Evolutionary conservation across 92 coral and sea anemone genomes (phyloP).

Genomic region (Epizoanthus illoricatus): DNA sequence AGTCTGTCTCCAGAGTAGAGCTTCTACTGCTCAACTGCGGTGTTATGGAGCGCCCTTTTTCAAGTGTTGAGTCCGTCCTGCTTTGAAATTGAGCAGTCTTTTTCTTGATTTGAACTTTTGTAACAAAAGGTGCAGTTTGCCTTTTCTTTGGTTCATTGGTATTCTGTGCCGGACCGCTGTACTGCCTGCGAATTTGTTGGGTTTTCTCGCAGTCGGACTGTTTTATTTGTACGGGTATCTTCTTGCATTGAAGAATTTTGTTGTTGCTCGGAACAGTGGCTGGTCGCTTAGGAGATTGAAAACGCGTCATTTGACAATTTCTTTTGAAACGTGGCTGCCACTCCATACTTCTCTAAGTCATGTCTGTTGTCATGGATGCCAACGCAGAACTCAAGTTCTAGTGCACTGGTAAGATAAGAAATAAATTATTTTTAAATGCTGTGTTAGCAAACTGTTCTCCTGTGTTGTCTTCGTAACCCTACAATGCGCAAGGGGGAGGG

Average conservation of each 20-base stretch:
- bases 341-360: conserved; percentile 40
- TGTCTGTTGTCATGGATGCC: conserved; percentile 27
- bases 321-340: conserved; percentile 45
- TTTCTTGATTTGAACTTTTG: conserved; percentile 73
- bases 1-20: background rate
- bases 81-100: background rate
- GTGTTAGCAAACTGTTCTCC: too few species aligned
- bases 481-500: too few species aligned
- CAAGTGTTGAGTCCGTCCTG: background rate
- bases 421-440: background rate
- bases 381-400: background rate
- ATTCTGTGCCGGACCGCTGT: conserved; percentile 17
- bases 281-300: conserved; percentile 25
- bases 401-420: conserved; percentile 19
- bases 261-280: conserved; percentile 43
- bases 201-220: conserved; percentile 16
- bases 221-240: conserved; percentile 46
- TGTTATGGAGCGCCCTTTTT: background rate
- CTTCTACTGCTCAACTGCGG: conserved; percentile 9
- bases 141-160: conserved; percentile 17
- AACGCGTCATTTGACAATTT: conserved; percentile 45
- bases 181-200: conserved; percentile 40
- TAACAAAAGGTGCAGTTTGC: conserved; percentile 53
- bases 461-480: too few species aligned
- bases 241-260: conserved; percentile 50